Evolutionary conservation across 2,888 invertebrate species (phyloP).

Genomic region (Euspilapteryx auroguttella): DNA sequence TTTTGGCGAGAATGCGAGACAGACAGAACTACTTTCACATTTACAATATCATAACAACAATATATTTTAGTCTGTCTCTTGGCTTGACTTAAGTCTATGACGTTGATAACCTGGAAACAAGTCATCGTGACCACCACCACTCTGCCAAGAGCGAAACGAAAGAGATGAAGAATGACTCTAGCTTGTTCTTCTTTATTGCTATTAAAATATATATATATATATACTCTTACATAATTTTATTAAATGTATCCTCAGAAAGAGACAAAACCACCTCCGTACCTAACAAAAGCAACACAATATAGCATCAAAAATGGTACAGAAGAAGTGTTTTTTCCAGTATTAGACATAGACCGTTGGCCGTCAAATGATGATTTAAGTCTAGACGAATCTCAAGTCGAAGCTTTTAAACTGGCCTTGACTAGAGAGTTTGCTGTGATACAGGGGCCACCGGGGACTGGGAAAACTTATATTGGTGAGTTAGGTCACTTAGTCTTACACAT

Average conservation of each 20-base stretch:
- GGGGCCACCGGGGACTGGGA: constrained; percentile 89
- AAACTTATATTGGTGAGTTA: constrained; percentile 80
- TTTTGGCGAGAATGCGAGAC: too few species aligned
- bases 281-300: constrained; percentile 30
- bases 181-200: too few species aligned
- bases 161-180: too few species aligned
- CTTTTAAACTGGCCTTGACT: constrained; percentile 68
- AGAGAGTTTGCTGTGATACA: constrained; percentile 78
- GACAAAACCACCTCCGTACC: constrained; percentile 31
- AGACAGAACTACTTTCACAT: too few species aligned
- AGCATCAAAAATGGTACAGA: constrained; percentile 15
- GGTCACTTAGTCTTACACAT: too few species aligned
- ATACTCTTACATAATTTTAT: background rate
- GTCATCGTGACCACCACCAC: too few species aligned
- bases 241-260: constrained; percentile 17
- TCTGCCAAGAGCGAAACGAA: too few species aligned
- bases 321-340: constrained; percentile 27
- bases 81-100: too few species aligned
- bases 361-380: constrained; percentile 36
- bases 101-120: too few species aligned
- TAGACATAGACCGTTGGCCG: constrained; percentile 49
- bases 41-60: too few species aligned
- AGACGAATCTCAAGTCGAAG: constrained; percentile 68
- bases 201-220: background rate
- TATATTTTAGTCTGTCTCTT: too few species aligned